Conservation (phyloP, 1,140 invertebrate species). For the Cotesia chilonis region DNA sequence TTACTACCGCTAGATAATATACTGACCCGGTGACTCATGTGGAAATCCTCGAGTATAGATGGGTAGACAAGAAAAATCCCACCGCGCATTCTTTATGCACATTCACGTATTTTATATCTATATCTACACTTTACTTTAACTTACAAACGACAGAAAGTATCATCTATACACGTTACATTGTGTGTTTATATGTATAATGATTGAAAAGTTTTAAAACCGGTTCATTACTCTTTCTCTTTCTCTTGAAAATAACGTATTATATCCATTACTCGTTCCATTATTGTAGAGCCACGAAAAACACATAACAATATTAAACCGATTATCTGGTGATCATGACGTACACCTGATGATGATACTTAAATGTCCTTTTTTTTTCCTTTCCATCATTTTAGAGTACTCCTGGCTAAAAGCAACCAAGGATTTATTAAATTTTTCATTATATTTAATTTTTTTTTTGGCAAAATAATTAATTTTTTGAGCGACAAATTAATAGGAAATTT, state of each 20-base stretch:
- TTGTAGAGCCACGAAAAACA: too few species aligned
- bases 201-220: conserved; percentile 25
- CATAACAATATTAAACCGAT: too few species aligned
- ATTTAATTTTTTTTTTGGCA: too few species aligned
- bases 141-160: neutral
- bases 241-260: neutral
- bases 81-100: conserved; percentile 6
- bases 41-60: conserved; percentile 9
- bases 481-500: too few species aligned
- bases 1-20: conserved; percentile 32
- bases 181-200: too few species aligned
- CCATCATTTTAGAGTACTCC: neutral
- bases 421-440: too few species aligned
- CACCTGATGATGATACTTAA: neutral
- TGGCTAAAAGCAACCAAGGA: neutral
- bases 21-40: conserved; percentile 31
- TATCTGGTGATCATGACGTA: conserved; percentile 20
- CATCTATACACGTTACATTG: neutral
- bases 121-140: too few species aligned
- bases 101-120: neutral
- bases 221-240: conserved; percentile 7
- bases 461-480: too few species aligned
- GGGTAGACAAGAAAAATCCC: conserved; percentile 20
- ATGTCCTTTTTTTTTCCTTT: conserved; percentile 1
- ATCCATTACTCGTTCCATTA: conserved; percentile 1